A percentile compares a stretch with the other conserved stretches of the same genome.
These are phyloP conservation scores for Urocolius indicus DNA, from an alignment of 2,113 vertebrate species.

Conservation along the genomic window DNA sequence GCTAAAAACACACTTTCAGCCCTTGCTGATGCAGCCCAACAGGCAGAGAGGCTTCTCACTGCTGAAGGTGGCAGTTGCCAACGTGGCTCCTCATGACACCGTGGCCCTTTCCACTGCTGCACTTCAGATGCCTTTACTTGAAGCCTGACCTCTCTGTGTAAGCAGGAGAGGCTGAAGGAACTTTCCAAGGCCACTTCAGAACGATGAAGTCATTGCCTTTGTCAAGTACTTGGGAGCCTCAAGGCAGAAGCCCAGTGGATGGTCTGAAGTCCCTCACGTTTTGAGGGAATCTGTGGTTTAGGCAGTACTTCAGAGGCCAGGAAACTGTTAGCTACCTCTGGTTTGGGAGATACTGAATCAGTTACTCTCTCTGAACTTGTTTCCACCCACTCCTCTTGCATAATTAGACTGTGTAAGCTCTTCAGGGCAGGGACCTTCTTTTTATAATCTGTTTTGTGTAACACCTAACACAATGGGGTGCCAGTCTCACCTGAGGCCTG, in stretches of 20 bases:
- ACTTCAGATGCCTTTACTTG: background rate
- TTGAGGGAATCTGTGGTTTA: background rate
- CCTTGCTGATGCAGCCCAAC: background rate
- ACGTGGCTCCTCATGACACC: background rate
- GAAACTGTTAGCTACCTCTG: background rate
- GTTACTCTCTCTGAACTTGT: constrained; percentile 50
- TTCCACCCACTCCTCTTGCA: constrained; percentile 61
- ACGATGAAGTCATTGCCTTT: background rate
- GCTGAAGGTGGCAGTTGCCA: background rate
- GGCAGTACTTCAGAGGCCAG: background rate
- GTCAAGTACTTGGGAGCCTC: background rate
- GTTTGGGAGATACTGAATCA: background rate
- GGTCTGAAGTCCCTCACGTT: background rate
- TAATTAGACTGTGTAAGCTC: constrained; percentile 32
- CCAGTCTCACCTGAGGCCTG: constrained; percentile 57
- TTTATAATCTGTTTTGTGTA: constrained; percentile 59
- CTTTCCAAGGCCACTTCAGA: background rate
- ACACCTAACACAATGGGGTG: constrained; percentile 58
- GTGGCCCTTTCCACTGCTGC: background rate
- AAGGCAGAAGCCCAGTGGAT: background rate
- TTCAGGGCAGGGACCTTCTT: constrained; percentile 57
- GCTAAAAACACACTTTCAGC: background rate
- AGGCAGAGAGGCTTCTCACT: background rate
- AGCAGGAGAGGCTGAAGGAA: background rate
- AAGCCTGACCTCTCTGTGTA: background rate